These are phyloP conservation scores for Aspidapion aeneum DNA, from an alignment of 2,888 invertebrate genomes.

Conservation along the genomic window DNA sequence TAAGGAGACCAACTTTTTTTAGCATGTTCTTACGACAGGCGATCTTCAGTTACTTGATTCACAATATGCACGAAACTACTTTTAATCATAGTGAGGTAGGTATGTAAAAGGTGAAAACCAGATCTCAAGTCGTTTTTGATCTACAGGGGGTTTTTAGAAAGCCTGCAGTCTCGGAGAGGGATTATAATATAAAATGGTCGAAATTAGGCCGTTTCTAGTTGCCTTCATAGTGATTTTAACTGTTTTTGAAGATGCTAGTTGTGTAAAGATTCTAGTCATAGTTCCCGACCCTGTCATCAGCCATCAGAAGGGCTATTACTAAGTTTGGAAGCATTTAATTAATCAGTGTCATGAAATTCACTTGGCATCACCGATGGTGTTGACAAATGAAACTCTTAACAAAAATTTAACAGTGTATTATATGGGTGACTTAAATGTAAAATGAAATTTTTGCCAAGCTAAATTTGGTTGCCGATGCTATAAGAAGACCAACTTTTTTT, in stretches of 20 bases:
- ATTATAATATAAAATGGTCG: too few relatives aligned
- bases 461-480: neutral
- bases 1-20: slow-evolving; percentile 15
- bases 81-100: slow-evolving; percentile 12
- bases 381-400: slow-evolving; percentile 40
- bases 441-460: neutral
- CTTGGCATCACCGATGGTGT: slow-evolving; percentile 47
- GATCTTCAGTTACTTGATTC: neutral
- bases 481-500: slow-evolving; percentile 15
- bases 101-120: too few relatives aligned
- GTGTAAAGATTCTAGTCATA: slow-evolving; percentile 46
- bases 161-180: too few relatives aligned
- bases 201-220: too few relatives aligned
- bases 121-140: too few relatives aligned
- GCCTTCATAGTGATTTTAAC: too few relatives aligned
- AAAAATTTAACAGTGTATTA: slow-evolving; percentile 47
- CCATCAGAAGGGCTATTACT: slow-evolving; percentile 50
- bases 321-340: slow-evolving; percentile 48
- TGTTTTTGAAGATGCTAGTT: neutral
- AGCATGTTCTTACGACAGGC: slow-evolving; percentile 13
- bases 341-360: slow-evolving; percentile 50
- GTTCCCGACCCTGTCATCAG: slow-evolving; percentile 49
- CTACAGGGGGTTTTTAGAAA: too few relatives aligned
- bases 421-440: too few relatives aligned
- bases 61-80: slow-evolving; percentile 5